Conservation (phyloP, 1,140 invertebrate species). For the Drosophila gunungcola region DNA sequence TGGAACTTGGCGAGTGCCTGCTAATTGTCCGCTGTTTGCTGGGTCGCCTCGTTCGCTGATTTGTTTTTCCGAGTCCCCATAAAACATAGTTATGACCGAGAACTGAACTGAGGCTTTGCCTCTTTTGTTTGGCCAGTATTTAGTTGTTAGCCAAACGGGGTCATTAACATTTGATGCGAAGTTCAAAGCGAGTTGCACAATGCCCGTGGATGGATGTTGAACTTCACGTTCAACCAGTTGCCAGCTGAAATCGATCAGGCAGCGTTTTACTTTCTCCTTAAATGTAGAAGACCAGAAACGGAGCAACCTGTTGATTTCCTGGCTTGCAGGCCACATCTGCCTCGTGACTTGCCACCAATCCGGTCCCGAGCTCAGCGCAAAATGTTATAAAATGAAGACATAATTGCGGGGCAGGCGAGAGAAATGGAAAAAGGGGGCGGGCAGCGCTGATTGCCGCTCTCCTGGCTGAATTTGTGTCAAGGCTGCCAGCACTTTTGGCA, state of each 20-base stretch:
- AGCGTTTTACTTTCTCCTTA: constrained; percentile 75
- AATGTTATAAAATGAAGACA: constrained; percentile 71
- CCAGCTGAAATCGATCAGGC: constrained; percentile 44
- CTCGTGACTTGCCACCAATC: constrained; percentile 73
- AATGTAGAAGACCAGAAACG: constrained; percentile 73
- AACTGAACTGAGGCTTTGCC: constrained; percentile 19
- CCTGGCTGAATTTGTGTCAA: constrained; percentile 68
- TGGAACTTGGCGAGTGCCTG: constrained; percentile 57
- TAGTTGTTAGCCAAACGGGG: constrained; percentile 50
- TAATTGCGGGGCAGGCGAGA: constrained; percentile 40
- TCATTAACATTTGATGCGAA: constrained; percentile 73
- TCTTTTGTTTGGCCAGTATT: constrained; percentile 13
- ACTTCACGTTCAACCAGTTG: constrained; percentile 71
- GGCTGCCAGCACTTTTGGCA: constrained; percentile 54
- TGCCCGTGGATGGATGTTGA: constrained; percentile 41
- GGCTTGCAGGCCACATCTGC: constrained; percentile 64
- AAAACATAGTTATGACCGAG: constrained; percentile 55
- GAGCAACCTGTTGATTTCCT: constrained; percentile 71
- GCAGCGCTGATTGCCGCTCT: constrained; percentile 33
- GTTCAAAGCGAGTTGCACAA: constrained; percentile 68
- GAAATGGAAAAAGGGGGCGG: constrained; percentile 24
- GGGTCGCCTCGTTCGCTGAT: constrained; percentile 55
- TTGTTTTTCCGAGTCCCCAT: constrained; percentile 35
- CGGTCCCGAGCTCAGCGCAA: constrained; percentile 42
- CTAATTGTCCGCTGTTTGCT: constrained; percentile 57